A percentile compares a stretch with the other conserved stretches of the same genome.
These are phyloP conservation scores for Eupithecia exiguata DNA, from an alignment of 2,888 invertebrate species.

Conservation along the genomic window DNA sequence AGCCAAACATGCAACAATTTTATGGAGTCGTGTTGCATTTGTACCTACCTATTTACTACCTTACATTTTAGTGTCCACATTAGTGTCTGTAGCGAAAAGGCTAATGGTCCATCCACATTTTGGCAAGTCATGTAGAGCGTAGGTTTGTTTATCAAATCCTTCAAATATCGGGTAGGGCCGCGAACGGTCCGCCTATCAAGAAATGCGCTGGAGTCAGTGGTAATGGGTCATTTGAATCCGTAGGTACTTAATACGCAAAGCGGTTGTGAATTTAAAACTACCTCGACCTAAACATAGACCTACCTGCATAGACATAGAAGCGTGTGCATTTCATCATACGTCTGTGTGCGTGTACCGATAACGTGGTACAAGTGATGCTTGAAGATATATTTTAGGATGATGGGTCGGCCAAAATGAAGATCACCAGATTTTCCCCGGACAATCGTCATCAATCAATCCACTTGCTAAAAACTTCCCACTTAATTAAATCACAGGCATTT, in stretches of 20 bases:
- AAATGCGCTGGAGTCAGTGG: no score
- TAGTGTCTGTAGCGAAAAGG: neutral
- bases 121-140: neutral
- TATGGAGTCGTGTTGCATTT: neutral
- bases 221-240: no score
- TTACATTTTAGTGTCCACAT: neutral
- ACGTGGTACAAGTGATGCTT: no score
- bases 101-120: neutral
- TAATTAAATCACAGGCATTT: neutral
- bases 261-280: no score
- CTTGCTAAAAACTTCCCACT: neutral
- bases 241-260: no score
- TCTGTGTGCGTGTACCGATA: no score
- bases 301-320: no score
- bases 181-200: no score
- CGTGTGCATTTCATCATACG: no score
- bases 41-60: neutral
- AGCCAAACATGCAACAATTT: conserved; percentile 1
- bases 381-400: no score
- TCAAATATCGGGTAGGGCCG: no score
- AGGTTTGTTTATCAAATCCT: neutral
- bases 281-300: no score
- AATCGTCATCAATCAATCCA: neutral
- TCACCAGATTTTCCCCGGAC: neutral
- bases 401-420: neutral